Conservation (phyloP, 2,797 vertebrate genomes). For the Semotilus atromaculatus region DNA sequence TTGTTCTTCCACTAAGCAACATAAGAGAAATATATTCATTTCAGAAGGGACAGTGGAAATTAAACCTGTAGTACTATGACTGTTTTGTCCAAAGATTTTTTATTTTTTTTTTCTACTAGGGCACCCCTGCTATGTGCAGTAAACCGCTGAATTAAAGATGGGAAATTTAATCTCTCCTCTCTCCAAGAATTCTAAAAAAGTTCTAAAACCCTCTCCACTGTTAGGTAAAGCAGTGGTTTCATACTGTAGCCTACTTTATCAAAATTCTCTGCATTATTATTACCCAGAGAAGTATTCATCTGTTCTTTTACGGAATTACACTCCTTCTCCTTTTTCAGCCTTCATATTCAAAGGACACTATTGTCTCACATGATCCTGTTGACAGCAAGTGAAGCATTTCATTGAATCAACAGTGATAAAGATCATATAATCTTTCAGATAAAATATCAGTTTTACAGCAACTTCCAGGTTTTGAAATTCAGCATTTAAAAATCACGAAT, state of each 20-base stretch:
- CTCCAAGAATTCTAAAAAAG: neutral
- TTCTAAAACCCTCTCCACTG: no score
- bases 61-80: neutral
- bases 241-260: no score
- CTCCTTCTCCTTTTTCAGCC: neutral
- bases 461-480: neutral
- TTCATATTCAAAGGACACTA: no score
- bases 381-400: neutral
- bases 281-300: neutral
- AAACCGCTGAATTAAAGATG: neutral
- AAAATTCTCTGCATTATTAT: no score
- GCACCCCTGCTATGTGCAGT: neutral
- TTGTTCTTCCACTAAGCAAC: neutral
- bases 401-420: neutral
- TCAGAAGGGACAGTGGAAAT: neutral
- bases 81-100: neutral
- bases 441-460: neutral
- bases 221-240: no score
- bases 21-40: neutral
- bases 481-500: neutral
- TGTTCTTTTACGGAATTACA: neutral
- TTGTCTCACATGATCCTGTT: neutral
- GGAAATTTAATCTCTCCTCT: no score
- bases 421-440: neutral
- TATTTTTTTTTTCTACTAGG: neutral